Percentiles rank a stretch among this genome's conserved stretches.
These are phyloP conservation scores for Alligator mississippiensis DNA, from an alignment of 2,113 vertebrate genomes.

Conservation along the genomic window DNA sequence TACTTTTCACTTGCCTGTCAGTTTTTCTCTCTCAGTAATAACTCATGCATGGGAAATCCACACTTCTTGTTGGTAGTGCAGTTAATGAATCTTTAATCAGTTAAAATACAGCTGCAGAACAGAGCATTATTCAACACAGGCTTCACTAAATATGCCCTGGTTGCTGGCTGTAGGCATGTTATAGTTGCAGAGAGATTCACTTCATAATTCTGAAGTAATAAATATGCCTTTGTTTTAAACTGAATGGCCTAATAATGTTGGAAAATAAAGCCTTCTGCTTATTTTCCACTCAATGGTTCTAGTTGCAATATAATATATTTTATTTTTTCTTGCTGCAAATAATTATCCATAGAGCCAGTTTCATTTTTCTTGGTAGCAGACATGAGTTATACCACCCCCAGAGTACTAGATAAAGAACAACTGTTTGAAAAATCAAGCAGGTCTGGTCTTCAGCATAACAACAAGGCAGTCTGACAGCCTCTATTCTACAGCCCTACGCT, in stretches of 20 bases:
- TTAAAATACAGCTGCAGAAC: slow-evolving; percentile 15
- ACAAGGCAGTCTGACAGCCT: neutral
- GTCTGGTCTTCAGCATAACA: neutral
- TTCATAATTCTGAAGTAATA: neutral
- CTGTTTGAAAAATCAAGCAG: neutral
- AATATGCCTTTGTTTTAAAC: neutral
- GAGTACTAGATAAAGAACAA: neutral
- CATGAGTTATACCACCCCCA: neutral
- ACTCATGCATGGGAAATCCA: neutral
- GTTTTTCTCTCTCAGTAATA: neutral
- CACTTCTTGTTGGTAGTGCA: neutral
- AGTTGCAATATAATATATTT: neutral
- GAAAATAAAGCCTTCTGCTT: neutral
- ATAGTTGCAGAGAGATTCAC: neutral
- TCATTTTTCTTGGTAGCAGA: neutral
- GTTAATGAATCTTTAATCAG: neutral
- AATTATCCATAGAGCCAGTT: neutral
- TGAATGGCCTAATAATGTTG: neutral
- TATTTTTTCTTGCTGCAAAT: neutral
- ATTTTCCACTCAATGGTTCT: neutral
- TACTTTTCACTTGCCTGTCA: neutral
- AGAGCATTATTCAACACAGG: neutral
- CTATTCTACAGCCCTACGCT: too few relatives aligned
- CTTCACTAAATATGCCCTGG: neutral
- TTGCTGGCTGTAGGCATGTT: neutral